Evolutionary conservation across 2,888 invertebrate species (phyloP), one percentile per base, ranked within the genome.

Genomic region (Toxonevra muliebris): DNA sequence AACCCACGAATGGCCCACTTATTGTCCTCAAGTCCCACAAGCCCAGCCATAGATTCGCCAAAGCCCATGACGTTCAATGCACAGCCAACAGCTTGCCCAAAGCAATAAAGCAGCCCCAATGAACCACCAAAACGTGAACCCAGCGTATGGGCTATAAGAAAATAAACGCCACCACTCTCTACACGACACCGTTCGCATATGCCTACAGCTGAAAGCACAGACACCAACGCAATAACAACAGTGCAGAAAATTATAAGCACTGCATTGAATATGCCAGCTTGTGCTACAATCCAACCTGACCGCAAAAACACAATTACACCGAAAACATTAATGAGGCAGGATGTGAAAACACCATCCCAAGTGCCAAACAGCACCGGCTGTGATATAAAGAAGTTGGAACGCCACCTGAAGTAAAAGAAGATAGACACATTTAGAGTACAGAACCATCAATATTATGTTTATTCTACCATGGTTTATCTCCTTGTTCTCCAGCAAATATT

Each of bases 161-260:
- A 97, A 86, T 98, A 98, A 40, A 98, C 96, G 60, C 98, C 98
- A n/a, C 98, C 98, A 86, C 96, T 95, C 86, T 97, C 96, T 80
- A 97, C 93, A 71, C 94, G 89, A 87, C 96, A 96, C 82, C 97
- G 87, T 85, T 97, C 97, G 87, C 97, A 97, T 76, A 98, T 97
- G 57, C 97, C 98, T 69, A 98, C 95, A 20, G 97, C 97, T 75
- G 97, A 96, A 63, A 98, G 87, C 19, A 97, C 96, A 66, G 96
- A 95, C 76, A 97, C 92, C 77, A 97, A 86, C 42, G 96, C 96
- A 73, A 97, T 92, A 76, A 93, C 90, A 60, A 97, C 96, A 88
- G 94, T 93, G 80, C 91, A 91, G 78, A 94, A 87, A 71, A 95
- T 91, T 77, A 95, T 93, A 73, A 93, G 85, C 70, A 93, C 89